phyloP scores from a whole-genome alignment of 2,888 invertebrate species.

The Zaprionus lineosus region DNA sequence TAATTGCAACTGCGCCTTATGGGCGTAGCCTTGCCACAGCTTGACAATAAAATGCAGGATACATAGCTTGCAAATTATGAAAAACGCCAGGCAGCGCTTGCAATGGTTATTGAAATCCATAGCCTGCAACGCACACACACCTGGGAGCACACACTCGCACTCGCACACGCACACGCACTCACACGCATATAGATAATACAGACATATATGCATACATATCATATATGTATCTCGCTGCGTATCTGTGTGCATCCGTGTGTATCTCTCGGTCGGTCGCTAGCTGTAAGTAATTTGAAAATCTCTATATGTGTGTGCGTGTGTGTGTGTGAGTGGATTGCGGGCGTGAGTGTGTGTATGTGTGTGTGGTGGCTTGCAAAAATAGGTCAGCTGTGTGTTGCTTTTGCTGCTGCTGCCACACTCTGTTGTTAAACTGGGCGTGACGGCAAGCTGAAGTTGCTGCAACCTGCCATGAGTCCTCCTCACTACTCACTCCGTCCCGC shows the following conservation, averaged over 20 bases:
- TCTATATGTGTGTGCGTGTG: slow-evolving; percentile 14
- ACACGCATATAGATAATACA: neutral
- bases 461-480: too few relatives aligned
- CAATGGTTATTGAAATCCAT: slow-evolving; percentile 64
- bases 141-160: slow-evolving; percentile 7
- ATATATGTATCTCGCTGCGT: slow-evolving; percentile 40
- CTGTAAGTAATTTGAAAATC: slow-evolving; percentile 71
- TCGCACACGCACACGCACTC: slow-evolving; percentile 1
- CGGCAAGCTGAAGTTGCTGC: slow-evolving; percentile 66
- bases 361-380: slow-evolving; percentile 44
- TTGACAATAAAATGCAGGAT: slow-evolving; percentile 68
- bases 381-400: slow-evolving; percentile 60
- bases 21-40: slow-evolving; percentile 61
- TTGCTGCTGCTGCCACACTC: slow-evolving; percentile 30
- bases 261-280: slow-evolving; percentile 32
- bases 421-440: slow-evolving; percentile 72
- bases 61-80: slow-evolving; percentile 61
- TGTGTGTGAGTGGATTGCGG: too few relatives aligned
- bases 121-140: slow-evolving; percentile 12
- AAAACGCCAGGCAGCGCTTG: slow-evolving; percentile 41
- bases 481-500: too few relatives aligned
- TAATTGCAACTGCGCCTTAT: slow-evolving; percentile 53
- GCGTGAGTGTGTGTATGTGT: slow-evolving; percentile 25
- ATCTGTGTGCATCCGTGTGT: slow-evolving; percentile 35
- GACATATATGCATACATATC: slow-evolving; percentile 26